A percentile compares a stretch with the other conserved stretches of the same genome.
Conservation (phyloP, 2,113 vertebrate genomes). For the Periophthalmus modestus region DNA sequence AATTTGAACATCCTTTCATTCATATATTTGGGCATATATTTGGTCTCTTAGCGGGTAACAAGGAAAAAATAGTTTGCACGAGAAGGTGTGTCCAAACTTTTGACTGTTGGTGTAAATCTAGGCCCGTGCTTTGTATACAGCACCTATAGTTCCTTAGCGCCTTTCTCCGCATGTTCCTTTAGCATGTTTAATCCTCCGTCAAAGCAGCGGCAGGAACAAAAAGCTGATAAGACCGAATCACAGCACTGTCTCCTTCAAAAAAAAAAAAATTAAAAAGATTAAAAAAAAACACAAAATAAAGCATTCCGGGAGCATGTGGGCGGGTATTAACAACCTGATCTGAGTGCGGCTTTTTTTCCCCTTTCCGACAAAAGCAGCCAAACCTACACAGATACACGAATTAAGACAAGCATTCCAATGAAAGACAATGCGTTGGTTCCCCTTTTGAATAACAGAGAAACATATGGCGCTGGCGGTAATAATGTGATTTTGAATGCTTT, state of each 20-base stretch:
- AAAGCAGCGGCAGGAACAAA: constrained; percentile 63
- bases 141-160: too few species aligned
- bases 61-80: too few species aligned
- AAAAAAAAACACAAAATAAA: background rate
- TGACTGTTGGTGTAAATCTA: too few species aligned
- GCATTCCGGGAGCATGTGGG: constrained; percentile 70
- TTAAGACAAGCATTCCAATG: constrained; percentile 74
- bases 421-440: constrained; percentile 53
- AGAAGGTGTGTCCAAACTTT: too few species aligned
- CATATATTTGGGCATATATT: too few species aligned
- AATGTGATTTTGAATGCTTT: constrained; percentile 53
- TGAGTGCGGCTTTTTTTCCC: constrained; percentile 62
- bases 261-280: background rate
- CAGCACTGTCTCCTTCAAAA: constrained; percentile 71
- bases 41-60: too few species aligned
- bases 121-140: too few species aligned
- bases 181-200: constrained; percentile 70
- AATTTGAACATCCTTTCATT: too few species aligned
- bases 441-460: constrained; percentile 18
- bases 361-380: constrained; percentile 73
- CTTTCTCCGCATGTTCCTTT: background rate
- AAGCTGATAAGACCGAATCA: constrained; percentile 58
- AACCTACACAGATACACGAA: constrained; percentile 78
- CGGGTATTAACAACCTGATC: constrained; percentile 82
- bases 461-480: constrained; percentile 54